Conservation (phyloP, 2,888 invertebrate species). For the Callyntrura guangdongensis region DNA sequence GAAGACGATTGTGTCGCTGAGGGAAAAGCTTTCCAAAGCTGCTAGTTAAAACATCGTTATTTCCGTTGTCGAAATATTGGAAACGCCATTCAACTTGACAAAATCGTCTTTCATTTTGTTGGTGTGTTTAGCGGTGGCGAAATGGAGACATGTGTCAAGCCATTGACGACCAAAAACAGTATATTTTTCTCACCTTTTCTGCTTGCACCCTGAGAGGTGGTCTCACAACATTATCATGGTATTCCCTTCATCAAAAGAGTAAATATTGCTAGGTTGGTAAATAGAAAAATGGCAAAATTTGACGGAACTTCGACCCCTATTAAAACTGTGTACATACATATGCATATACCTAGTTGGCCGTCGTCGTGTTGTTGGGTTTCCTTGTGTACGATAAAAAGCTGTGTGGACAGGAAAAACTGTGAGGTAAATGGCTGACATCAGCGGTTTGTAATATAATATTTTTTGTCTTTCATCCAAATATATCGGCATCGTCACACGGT, state of each 20-base stretch:
- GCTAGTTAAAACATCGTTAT: too few relatives aligned
- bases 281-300: background rate
- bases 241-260: background rate
- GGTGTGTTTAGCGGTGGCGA: background rate
- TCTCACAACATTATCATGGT: slow-evolving; percentile 18
- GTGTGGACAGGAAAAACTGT: background rate
- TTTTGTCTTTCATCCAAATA: background rate
- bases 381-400: background rate
- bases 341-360: background rate
- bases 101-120: background rate
- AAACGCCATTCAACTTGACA: background rate
- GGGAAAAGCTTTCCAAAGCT: slow-evolving; percentile 3
- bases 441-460: slow-evolving; percentile 27
- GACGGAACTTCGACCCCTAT: background rate
- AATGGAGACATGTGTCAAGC: background rate
- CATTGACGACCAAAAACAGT: background rate
- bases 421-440: background rate
- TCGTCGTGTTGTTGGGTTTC: too few relatives aligned
- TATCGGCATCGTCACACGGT: background rate
- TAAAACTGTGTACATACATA: background rate
- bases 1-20: background rate
- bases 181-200: too few relatives aligned
- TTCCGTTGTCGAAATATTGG: background rate
- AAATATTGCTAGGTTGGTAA: slow-evolving; percentile 7
- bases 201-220: too few relatives aligned